Conservation (phyloP, 2,888 invertebrate genomes). For the Parasteatoda lunata region DNA sequence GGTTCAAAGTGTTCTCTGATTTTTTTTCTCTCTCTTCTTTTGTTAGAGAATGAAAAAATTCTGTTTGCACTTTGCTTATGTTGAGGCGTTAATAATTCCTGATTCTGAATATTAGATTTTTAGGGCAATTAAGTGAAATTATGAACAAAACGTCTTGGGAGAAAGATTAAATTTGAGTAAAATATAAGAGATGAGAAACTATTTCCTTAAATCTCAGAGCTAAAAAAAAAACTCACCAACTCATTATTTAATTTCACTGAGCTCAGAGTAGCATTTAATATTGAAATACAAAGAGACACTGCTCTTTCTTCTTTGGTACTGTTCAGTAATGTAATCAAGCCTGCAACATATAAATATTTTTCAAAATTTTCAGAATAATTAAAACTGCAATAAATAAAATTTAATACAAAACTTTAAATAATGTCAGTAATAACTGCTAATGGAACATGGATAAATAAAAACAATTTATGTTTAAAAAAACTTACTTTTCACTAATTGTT, state of each 20-base stretch:
- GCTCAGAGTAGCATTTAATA: constrained; percentile 11
- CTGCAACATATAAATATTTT: not conserved
- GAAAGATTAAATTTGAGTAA: too few species aligned
- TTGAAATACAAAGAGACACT: constrained; percentile 6
- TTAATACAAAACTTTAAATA: not conserved
- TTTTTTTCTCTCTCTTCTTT: too few species aligned
- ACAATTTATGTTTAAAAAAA: not conserved
- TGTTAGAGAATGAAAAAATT: too few species aligned
- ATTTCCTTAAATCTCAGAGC: not conserved
- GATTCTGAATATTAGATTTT: too few species aligned
- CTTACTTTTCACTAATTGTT: not conserved
- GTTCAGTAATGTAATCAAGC: not conserved
- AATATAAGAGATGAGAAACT: too few species aligned
- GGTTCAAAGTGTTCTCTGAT: too few species aligned
- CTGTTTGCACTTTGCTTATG: too few species aligned
- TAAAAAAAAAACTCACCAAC: constrained; percentile 12
- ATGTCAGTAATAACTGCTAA: not conserved
- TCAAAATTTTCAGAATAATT: not conserved
- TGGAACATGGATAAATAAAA: not conserved
- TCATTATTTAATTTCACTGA: constrained; percentile 4
- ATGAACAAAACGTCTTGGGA: too few species aligned
- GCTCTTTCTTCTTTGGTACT: constrained; percentile 7
- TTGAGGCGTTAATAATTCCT: too few species aligned
- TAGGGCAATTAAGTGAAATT: too few species aligned
- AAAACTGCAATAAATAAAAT: not conserved